These are phyloP conservation scores for Rambutsinella grinnellia DNA, from an alignment of 2,888 invertebrate genomes.

Conservation along the genomic window DNA sequence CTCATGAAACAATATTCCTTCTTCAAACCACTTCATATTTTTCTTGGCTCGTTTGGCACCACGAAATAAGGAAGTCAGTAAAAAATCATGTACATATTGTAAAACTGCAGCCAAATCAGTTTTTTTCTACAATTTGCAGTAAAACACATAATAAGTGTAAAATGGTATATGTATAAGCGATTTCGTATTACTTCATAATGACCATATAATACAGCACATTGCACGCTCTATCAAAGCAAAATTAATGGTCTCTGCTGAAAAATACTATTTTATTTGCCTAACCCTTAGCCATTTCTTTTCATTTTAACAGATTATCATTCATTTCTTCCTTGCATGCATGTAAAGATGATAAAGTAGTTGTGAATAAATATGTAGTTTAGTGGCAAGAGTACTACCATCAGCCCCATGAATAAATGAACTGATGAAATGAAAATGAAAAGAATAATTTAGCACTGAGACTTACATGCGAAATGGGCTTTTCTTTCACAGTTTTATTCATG, in stretches of 20 bases:
- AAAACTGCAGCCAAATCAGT: no score
- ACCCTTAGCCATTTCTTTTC: conserved; percentile 16
- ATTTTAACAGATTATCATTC: conserved; percentile 1
- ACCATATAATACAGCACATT: no score
- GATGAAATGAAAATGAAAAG: conserved; percentile 50
- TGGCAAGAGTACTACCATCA: conserved; percentile 13
- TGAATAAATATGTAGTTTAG: not conserved
- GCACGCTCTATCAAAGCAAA: conserved; percentile 33
- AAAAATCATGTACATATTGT: no score
- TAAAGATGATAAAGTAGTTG: not conserved
- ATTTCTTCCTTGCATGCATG: not conserved
- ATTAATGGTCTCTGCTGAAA: conserved; percentile 46
- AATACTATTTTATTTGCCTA: conserved; percentile 27
- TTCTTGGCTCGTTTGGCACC: no score
- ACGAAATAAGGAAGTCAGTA: no score
- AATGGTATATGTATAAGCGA: no score
- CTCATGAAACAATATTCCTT: no score
- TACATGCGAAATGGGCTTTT: conserved; percentile 28
- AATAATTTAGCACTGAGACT: conserved; percentile 43
- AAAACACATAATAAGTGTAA: no score
- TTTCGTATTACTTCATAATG: no score
- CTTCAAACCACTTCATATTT: no score
- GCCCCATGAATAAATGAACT: conserved; percentile 45
- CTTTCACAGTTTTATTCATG: conserved; percentile 15
- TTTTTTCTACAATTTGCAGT: no score